These are phyloP conservation scores for Scytalopus superciliaris DNA, from an alignment of 2,113 vertebrate genomes.

Conservation along the genomic window DNA sequence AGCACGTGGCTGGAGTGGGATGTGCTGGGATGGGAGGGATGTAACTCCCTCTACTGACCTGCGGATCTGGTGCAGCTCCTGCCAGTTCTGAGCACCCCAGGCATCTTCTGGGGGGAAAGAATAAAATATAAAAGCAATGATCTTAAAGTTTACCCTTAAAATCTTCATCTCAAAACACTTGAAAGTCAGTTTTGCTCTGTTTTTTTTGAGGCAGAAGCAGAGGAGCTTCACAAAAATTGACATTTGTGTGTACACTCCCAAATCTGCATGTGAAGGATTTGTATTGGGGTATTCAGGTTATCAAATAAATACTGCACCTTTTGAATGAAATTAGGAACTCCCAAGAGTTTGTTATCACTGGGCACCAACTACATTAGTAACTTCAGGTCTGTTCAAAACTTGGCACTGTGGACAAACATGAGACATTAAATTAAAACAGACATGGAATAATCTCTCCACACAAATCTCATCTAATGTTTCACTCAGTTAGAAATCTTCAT, in stretches of 20 bases:
- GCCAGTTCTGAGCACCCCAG: background rate
- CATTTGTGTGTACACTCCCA: background rate
- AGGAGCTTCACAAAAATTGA: background rate
- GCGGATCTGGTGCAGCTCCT: background rate
- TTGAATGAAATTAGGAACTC: background rate
- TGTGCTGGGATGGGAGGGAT: background rate
- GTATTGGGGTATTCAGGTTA: background rate
- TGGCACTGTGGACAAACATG: rapidly evolving
- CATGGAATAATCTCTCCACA: background rate
- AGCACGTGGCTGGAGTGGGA: background rate
- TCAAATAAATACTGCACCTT: background rate
- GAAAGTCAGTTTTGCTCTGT: background rate
- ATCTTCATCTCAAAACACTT: background rate
- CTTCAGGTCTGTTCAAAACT: background rate
- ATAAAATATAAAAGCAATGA: background rate
- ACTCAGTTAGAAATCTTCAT: background rate
- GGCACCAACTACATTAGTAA: background rate
- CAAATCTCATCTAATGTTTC: background rate
- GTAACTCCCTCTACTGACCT: constrained; percentile 5
- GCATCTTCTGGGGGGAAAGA: background rate
- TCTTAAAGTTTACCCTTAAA: background rate
- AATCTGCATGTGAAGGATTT: background rate
- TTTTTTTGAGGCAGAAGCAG: background rate
- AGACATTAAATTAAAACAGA: background rate
- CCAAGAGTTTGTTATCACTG: background rate